phyloP scores from a whole-genome alignment of 2,113 vertebrate species.

The Monopterus albus region DNA sequence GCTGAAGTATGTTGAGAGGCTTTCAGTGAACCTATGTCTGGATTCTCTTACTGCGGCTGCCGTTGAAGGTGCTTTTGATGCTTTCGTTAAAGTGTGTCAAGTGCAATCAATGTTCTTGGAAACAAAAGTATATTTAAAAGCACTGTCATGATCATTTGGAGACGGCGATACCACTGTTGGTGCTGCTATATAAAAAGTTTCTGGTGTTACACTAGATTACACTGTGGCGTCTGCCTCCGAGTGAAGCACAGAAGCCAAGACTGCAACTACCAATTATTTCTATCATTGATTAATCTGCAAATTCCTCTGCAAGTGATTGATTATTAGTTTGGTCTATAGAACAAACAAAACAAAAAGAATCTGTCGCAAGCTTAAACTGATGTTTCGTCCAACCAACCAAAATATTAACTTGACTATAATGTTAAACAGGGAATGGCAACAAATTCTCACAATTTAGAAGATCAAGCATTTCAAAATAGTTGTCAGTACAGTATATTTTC shows the following conservation, averaged over 20 bases:
- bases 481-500: background rate
- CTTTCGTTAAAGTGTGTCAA: conserved; percentile 70
- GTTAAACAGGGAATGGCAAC: background rate
- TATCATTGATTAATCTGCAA: background rate
- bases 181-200: conserved; percentile 30
- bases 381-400: too few species aligned
- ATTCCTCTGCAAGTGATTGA: too few species aligned
- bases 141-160: conserved; percentile 73
- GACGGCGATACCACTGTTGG: conserved; percentile 29
- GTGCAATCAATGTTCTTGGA: conserved; percentile 68
- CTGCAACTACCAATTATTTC: conserved; percentile 1
- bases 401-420: background rate
- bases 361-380: too few species aligned
- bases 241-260: background rate
- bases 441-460: background rate
- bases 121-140: conserved; percentile 56
- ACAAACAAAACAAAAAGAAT: too few species aligned
- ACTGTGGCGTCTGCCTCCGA: conserved; percentile 5
- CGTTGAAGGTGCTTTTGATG: conserved; percentile 75
- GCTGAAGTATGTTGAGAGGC: conserved; percentile 69
- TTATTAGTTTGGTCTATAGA: background rate
- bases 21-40: conserved; percentile 57
- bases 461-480: background rate
- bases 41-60: conserved; percentile 53
- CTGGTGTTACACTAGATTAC: conserved; percentile 40